Percentiles rank a stretch among this genome's conserved stretches.
These are phyloP conservation scores for Drosophila melanica DNA, from an alignment of 1,140 invertebrate genomes.

Conservation along the genomic window DNA sequence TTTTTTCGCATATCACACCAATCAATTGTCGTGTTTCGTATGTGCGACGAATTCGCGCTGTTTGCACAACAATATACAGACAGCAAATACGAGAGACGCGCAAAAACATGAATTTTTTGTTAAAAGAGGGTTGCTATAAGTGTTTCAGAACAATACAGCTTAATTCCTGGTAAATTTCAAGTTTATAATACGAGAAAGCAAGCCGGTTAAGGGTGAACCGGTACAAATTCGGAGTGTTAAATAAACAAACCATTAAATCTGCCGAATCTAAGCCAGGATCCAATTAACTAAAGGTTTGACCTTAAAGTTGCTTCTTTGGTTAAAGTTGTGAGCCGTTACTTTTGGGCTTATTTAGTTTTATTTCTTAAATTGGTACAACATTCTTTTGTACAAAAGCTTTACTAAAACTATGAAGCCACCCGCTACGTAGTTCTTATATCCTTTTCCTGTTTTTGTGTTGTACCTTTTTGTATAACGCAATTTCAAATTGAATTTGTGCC, in stretches of 20 bases:
- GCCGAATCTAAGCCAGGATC: no score
- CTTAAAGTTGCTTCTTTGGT: no score
- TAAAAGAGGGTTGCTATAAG: conserved; percentile 24
- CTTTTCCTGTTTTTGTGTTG: conserved; percentile 7
- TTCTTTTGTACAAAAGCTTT: no score
- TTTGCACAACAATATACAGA: conserved; percentile 63
- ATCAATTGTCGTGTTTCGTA: conserved; percentile 68
- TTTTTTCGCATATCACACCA: conserved; percentile 47
- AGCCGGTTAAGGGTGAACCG: no score
- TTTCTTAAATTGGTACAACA: no score
- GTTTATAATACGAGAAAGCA: no score
- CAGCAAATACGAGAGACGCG: conserved; percentile 36
- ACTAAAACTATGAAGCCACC: background rate
- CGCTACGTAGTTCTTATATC: conserved; percentile 10
- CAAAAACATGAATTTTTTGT: conserved; percentile 17
- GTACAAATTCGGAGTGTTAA: no score
- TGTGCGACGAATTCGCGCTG: conserved; percentile 58
- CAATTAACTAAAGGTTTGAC: no score
- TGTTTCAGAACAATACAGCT: background rate
- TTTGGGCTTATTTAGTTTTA: no score
- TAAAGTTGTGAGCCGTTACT: no score
- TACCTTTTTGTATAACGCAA: conserved; percentile 43
- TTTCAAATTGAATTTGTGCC: conserved; percentile 76
- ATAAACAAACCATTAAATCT: no score
- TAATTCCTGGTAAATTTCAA: background rate